A percentile compares a stretch with the other conserved stretches of the same genome.
Conservation (phyloP, 2,888 invertebrate species). For the Carterocephalus palaemon region DNA sequence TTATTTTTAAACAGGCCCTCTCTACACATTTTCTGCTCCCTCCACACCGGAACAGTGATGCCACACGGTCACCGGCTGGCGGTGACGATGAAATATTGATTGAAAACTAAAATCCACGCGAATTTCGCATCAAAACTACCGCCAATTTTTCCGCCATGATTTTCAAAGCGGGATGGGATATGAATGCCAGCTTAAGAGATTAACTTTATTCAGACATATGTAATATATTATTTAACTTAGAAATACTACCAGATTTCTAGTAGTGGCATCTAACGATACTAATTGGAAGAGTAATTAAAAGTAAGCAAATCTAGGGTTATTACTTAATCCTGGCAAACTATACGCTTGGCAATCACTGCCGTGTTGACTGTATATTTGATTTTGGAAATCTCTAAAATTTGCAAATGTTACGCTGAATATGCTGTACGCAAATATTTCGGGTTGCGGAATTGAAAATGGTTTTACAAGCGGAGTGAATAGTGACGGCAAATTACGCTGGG, state of each 20-base stretch:
- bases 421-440: no score
- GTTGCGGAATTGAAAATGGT: neutral
- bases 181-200: no score
- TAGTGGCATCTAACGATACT: no score
- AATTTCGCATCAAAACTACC: constrained; percentile 28
- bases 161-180: constrained; percentile 10
- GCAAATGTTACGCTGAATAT: constrained; percentile 12
- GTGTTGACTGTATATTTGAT: constrained; percentile 15
- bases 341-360: no score
- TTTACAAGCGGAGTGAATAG: constrained; percentile 1
- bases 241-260: no score
- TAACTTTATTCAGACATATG: neutral
- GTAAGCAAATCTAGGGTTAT: no score
- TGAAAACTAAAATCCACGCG: constrained; percentile 52
- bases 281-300: no score
- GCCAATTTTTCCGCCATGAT: constrained; percentile 20
- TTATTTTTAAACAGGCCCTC: constrained; percentile 3
- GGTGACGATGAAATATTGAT: constrained; percentile 64
- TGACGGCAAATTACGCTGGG: no score
- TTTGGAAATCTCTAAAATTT: constrained; percentile 11
- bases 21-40: constrained; percentile 32
- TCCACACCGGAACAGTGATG: constrained; percentile 41
- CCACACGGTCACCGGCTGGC: constrained; percentile 55
- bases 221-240: no score
- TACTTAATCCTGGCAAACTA: no score